Conservation (phyloP, 23 tunicate genomes). For the Ascidia mentula region DNA sequence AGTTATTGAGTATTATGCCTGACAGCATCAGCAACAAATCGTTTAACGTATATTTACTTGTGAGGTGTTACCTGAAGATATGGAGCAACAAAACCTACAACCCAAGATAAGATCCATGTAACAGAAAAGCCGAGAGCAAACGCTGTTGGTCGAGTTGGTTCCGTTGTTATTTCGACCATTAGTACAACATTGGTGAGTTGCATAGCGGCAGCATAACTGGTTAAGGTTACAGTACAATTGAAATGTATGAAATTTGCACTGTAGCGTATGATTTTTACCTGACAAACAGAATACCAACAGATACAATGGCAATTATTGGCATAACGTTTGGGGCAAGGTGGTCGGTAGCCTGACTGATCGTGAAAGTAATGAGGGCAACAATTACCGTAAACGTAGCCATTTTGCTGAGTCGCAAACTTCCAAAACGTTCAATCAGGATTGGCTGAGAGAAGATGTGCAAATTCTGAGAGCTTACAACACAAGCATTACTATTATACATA, state of each 20-base stretch:
- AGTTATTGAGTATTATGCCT: no score
- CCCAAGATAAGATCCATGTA: not conserved
- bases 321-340: constrained; percentile 7
- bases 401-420: not conserved
- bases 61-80: constrained; percentile 12
- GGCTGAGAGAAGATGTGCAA: not conserved
- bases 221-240: no score
- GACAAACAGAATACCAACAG: not conserved
- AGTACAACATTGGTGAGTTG: not conserved
- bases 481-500: no score
- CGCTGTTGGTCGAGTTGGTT: constrained; percentile 6
- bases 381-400: not conserved
- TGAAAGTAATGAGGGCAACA: not conserved
- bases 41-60: no score
- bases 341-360: not conserved
- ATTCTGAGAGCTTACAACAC: no score
- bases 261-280: no score
- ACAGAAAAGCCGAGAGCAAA: not conserved
- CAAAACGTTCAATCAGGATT: not conserved
- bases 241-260: no score
- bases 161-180: not conserved
- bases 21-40: no score
- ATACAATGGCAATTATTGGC: constrained; percentile 1
- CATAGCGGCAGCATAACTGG: not conserved
- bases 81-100: constrained; percentile 4